phyloP scores from a whole-genome alignment of 2,888 invertebrate species.

The Ditula angustiorana region DNA sequence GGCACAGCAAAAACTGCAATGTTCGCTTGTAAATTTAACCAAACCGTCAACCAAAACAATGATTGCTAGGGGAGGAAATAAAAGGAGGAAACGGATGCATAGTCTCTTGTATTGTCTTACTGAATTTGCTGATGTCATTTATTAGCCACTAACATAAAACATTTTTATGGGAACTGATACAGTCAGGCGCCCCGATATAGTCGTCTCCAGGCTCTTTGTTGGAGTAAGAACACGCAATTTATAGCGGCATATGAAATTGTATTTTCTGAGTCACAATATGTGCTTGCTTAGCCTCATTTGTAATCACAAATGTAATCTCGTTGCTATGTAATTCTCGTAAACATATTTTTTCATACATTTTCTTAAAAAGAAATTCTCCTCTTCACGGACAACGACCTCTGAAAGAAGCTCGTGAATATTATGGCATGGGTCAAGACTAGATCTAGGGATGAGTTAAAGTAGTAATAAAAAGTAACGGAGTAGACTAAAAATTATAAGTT shows the following conservation, averaged over 20 bases:
- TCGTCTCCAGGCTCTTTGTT: slow-evolving; percentile 66
- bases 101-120: slow-evolving; percentile 82
- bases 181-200: slow-evolving; percentile 65
- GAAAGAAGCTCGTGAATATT: no score
- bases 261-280: slow-evolving; percentile 49
- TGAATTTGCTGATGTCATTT: slow-evolving; percentile 85
- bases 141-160: slow-evolving; percentile 85
- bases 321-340: background rate
- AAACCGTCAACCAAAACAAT: slow-evolving; percentile 62
- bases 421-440: no score
- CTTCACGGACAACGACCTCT: background rate
- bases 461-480: no score
- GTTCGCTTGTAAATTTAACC: slow-evolving; percentile 8
- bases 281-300: slow-evolving; percentile 6
- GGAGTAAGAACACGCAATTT: slow-evolving; percentile 77
- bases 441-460: no score
- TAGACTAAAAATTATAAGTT: no score
- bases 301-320: slow-evolving; percentile 3
- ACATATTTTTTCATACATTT: background rate
- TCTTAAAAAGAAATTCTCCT: background rate
- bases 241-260: slow-evolving; percentile 77
- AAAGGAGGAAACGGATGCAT: slow-evolving; percentile 77
- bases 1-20: no score
- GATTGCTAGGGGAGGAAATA: slow-evolving; percentile 74
- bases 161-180: slow-evolving; percentile 83